Conservation (phyloP, 2,113 vertebrate species). For the Psilopogon haemacephalus region DNA sequence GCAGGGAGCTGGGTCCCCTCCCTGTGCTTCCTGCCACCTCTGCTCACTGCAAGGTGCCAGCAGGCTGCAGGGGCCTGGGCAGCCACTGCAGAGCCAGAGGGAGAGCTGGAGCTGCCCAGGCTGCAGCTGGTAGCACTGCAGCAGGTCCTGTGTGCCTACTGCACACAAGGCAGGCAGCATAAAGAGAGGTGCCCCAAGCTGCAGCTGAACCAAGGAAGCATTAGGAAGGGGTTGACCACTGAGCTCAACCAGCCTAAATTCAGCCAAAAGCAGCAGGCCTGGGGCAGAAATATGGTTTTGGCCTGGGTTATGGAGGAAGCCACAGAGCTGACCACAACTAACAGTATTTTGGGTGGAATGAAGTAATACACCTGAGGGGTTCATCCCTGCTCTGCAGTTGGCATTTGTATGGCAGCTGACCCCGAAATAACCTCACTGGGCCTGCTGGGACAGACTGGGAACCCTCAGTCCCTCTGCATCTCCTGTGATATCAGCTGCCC, state of each 20-base stretch:
- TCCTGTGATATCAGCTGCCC: not conserved
- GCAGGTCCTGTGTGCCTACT: not conserved
- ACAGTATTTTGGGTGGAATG: not conserved
- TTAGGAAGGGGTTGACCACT: not conserved
- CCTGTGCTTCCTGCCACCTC: not conserved
- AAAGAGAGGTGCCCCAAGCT: accelerated
- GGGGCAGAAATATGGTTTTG: not conserved
- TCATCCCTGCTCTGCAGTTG: not conserved
- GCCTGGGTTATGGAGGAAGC: not conserved
- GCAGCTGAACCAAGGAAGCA: not conserved
- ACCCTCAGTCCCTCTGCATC: not conserved
- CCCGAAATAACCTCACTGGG: not conserved
- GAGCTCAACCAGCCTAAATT: not conserved
- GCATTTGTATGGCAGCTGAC: not conserved
- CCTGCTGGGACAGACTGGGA: not conserved
- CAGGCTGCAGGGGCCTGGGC: not conserved
- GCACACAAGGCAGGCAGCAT: not conserved
- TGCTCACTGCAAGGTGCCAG: not conserved
- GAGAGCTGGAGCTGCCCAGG: not conserved
- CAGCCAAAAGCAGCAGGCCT: not conserved
- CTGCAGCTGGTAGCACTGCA: not conserved
- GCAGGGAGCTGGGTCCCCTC: not conserved
- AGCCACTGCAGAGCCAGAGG: not conserved
- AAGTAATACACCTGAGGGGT: not conserved
- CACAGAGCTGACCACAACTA: not conserved